Evolutionary conservation across 2,888 invertebrate genomes (phyloP).

Genomic region (Callyntrura sp.): DNA sequence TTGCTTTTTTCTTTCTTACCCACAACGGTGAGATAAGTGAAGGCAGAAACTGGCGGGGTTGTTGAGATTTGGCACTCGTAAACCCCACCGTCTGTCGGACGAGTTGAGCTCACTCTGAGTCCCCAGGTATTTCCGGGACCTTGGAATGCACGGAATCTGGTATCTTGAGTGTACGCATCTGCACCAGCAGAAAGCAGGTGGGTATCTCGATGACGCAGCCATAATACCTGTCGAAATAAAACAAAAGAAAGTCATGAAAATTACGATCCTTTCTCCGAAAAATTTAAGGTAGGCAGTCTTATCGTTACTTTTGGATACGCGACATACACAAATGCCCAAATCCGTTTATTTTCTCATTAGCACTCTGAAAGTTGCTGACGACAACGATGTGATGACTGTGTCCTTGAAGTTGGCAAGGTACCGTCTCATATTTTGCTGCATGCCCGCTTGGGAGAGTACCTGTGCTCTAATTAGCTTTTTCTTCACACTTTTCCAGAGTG

Average conservation of each 20-base stretch:
- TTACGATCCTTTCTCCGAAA: too few relatives aligned
- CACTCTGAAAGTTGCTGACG: too few relatives aligned
- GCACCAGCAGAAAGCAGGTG: slow-evolving; percentile 83
- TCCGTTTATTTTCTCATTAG: too few relatives aligned
- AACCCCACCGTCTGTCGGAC: slow-evolving; percentile 82
- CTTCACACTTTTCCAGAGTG: too few relatives aligned
- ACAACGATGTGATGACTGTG: too few relatives aligned
- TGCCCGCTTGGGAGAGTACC: too few relatives aligned
- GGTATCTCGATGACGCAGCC: slow-evolving; percentile 83
- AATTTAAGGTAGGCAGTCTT: too few relatives aligned
- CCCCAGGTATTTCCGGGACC: slow-evolving; percentile 82
- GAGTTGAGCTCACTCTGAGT: slow-evolving; percentile 82
- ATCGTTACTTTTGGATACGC: too few relatives aligned
- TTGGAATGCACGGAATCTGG: slow-evolving; percentile 83
- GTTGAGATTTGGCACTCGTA: slow-evolving; percentile 84
- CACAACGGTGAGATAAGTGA: slow-evolving; percentile 83
- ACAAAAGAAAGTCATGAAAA: slow-evolving; percentile 21
- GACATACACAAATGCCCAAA: too few relatives aligned
- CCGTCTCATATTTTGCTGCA: too few relatives aligned
- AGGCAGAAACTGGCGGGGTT: slow-evolving; percentile 83
- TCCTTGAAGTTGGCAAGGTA: too few relatives aligned
- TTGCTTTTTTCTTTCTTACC: slow-evolving; percentile 79
- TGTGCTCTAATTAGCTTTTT: too few relatives aligned
- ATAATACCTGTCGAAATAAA: slow-evolving; percentile 81
- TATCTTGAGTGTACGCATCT: slow-evolving; percentile 83